Base-by-base conservation (phyloP, 2,888 invertebrate species). In the Glaucopsyche alexis region DNA sequence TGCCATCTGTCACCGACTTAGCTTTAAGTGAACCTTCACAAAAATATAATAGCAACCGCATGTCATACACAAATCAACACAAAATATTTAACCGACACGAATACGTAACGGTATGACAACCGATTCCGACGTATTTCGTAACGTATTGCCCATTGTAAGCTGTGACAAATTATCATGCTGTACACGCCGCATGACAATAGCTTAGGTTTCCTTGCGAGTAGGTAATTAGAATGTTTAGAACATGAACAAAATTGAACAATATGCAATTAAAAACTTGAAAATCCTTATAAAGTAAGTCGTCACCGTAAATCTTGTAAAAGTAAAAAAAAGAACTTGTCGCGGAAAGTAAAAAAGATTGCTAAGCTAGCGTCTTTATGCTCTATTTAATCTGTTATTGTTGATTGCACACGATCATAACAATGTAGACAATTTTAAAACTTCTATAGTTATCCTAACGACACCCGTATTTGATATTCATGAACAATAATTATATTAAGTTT, bases 91-190 rank as follows among this genome's bases (percentile, higher is more conserved):
- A 71, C 45, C 66, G 75, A 75, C 76, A 80, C 78, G 75, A 78
- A 70, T 19, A 55, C 74, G 76, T 75, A 78, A 77, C 75, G 76
- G 82, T 83, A 73, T 69, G 78, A 80, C 40, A 14, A 72, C n/a
- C 80, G 78, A 79, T 80, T 80, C 80, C 83, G 77, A 85, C 79
- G 84, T 87, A 88, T 85, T 84, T 87, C 83, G 85, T 78, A 83
- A 80, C 79, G 77, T 85, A 88, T 85, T 79, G 79, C 81, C 85
- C 79, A 89, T 90, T 90, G 89, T 90, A 81, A 80, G 76, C 79
- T 78, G 77, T 87, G 86, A 86, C 87, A 86, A 87, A 88, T 86
- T 85, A 81, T 80, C 74, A 79, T 79, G 75, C 80, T 76, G 77
- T 78, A 77, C 77, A 80, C 78, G 79, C 77, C 79, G 78, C 78